A percentile compares a stretch with the other conserved stretches of the same genome.
These are phyloP conservation scores for Melipona beecheii DNA, from an alignment of 2,888 invertebrate species.

Conservation along the genomic window DNA sequence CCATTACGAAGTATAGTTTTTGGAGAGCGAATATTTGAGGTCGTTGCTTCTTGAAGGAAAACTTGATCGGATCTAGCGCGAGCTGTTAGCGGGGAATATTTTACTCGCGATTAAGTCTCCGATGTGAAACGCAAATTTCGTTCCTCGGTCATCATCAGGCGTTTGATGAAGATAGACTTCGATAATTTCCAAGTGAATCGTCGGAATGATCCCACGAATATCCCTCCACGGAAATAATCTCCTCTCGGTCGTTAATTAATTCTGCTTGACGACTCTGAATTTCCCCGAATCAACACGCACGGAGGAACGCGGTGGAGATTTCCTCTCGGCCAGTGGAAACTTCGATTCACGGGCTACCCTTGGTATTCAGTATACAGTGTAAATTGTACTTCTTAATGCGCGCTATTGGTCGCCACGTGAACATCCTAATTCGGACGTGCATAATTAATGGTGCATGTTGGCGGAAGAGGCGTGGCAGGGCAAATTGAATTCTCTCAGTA, in stretches of 20 bases:
- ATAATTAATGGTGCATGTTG: constrained; percentile 31
- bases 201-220: no score
- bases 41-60: neutral
- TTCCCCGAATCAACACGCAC: neutral
- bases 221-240: neutral
- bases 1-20: no score
- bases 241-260: neutral
- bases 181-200: neutral
- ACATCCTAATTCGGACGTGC: constrained; percentile 11
- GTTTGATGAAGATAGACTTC: neutral
- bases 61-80: neutral
- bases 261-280: neutral
- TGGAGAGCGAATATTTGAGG: no score
- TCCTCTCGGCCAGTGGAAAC: neutral
- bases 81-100: no score
- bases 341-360: neutral
- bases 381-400: constrained; percentile 20
- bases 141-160: neutral
- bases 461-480: constrained; percentile 17
- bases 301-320: neutral
- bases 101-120: neutral
- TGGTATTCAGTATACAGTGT: neutral
- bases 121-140: neutral
- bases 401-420: neutral
- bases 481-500: constrained; percentile 43